Conservation (phyloP, 2,888 invertebrate species). For the Liodrosophila aerea region DNA sequence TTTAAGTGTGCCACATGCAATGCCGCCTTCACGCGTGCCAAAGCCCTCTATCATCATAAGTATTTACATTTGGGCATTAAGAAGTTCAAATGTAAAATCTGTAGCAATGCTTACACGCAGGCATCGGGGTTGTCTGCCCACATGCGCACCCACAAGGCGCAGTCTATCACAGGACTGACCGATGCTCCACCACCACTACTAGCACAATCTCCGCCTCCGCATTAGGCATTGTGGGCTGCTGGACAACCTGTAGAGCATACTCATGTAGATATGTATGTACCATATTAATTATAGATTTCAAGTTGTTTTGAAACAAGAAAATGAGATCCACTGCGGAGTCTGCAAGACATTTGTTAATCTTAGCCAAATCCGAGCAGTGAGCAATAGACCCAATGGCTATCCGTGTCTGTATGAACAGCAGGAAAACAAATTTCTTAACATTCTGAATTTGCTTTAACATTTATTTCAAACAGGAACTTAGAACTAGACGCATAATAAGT, state of each 20-base stretch:
- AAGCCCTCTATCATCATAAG: slow-evolving; percentile 75
- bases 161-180: slow-evolving; percentile 26
- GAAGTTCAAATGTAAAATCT: slow-evolving; percentile 78
- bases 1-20: slow-evolving; percentile 70
- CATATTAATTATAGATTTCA: too few species aligned
- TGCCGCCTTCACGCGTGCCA: slow-evolving; percentile 71
- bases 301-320: too few species aligned
- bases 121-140: slow-evolving; percentile 80
- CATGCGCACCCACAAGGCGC: slow-evolving; percentile 72
- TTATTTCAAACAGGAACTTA: slow-evolving; percentile 74
- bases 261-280: too few species aligned
- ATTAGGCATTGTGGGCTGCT: too few species aligned
- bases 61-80: slow-evolving; percentile 74
- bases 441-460: slow-evolving; percentile 56
- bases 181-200: not conserved
- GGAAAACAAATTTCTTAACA: slow-evolving; percentile 7
- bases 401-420: too few species aligned
- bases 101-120: slow-evolving; percentile 77
- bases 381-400: too few species aligned
- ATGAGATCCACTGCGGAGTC: too few species aligned
- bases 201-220: too few species aligned
- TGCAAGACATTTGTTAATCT: too few species aligned
- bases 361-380: too few species aligned
- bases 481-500: slow-evolving; percentile 56
- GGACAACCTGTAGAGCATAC: too few species aligned